Evolutionary conservation across 2,113 vertebrate species (phyloP), one percentile per base, ranked within the genome.

Genomic region (Microtus oregoni): DNA sequence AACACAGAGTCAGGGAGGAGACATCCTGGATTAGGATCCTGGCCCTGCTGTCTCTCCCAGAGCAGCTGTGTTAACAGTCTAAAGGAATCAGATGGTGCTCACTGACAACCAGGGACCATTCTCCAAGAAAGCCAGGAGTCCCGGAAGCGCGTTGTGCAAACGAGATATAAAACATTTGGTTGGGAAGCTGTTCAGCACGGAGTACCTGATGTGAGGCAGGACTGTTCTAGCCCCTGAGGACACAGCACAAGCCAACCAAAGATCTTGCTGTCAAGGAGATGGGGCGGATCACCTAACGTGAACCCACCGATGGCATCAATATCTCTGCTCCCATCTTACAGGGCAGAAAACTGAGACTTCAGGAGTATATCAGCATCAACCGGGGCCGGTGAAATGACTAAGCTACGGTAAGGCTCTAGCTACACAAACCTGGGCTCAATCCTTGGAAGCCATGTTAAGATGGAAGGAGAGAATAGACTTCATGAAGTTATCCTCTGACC

Each of bases 1-100:
- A n/a, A 20, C 65, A 1, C 2, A 41, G n/a, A 7, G 30, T 47
- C 41, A 4, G 7, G 50, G 75, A 11, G 0, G 24, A 32, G 68
- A n/a, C 17, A 65, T 3, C 38, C 19, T 79, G 55, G 76, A 63
- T 58, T 83, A 30, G 13, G 44, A 47, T n/a, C 63, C n/a, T 65
- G 30, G 26, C 8, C 7, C 44, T 19, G 50, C 63, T 35, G 55
- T 50, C 10, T 50, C 82, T 50, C 52, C 8, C 30, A 55, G 35
- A 41, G 4, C 32, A 44, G 35, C 67, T 65, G 7, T 38, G 44
- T 89, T 65, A 90, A 82, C 0, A 32, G 41, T 65, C 41, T 19
- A 24, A 76, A 81, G 35, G 41, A 30, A 70, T 47, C 0, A 83
- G 24, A 20, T 67, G 44, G 14, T 30, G 32, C 3, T 93, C 55